Percentiles rank a stretch among this genome's conserved stretches.
phyloP scores from a whole-genome alignment of 1,140 invertebrate genomes.

The Drosophila albomicans region DNA sequence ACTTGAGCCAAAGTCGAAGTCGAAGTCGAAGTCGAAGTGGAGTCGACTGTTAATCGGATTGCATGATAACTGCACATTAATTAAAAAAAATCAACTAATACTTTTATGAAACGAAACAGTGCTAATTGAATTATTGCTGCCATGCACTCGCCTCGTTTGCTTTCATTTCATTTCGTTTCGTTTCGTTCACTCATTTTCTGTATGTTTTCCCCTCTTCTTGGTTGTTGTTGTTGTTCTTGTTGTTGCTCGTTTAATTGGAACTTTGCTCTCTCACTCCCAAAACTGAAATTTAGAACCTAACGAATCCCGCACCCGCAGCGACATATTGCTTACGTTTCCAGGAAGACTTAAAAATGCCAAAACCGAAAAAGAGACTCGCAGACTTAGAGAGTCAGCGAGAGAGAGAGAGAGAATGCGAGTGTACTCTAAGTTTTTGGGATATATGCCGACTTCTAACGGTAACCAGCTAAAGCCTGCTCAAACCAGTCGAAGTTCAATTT shows the following conservation, averaged over 20 bases:
- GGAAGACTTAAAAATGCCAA: constrained; percentile 79
- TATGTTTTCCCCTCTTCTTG: constrained; percentile 25
- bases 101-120: constrained; percentile 82
- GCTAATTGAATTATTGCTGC: constrained; percentile 81
- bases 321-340: constrained; percentile 76
- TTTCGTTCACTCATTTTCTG: not conserved
- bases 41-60: constrained; percentile 75
- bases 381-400: constrained; percentile 24
- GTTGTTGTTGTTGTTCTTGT: constrained; percentile 15
- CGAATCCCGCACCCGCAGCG: constrained; percentile 45
- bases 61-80: constrained; percentile 82
- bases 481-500: constrained; percentile 73
- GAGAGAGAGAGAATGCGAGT: not conserved
- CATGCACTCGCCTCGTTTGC: constrained; percentile 63
- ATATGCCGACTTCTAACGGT: constrained; percentile 72
- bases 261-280: constrained; percentile 12
- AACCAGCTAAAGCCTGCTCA: constrained; percentile 65
- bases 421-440: constrained; percentile 11
- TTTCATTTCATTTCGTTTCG: constrained; percentile 29
- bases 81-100: constrained; percentile 80
- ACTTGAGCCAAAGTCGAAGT: constrained; percentile 33
- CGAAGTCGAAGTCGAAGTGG: constrained; percentile 8
- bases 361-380: constrained; percentile 24
- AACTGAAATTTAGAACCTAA: constrained; percentile 32
- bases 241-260: constrained; percentile 69